phyloP scores from a whole-genome alignment of 2,888 invertebrate genomes.

The Lamellibrachia columna region DNA sequence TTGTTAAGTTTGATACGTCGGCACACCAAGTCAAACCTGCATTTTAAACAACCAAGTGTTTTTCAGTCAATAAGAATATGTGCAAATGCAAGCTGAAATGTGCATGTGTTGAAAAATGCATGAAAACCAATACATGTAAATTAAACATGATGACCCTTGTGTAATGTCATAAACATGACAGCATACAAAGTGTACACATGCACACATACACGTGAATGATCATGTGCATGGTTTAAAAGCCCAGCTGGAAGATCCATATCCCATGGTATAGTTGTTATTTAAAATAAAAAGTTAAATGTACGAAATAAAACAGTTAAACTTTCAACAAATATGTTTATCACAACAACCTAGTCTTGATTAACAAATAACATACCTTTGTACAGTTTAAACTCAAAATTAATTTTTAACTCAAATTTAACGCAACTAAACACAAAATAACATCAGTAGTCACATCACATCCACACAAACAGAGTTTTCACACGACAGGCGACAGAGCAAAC shows the following conservation, averaged over 20 bases:
- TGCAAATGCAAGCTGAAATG: neutral
- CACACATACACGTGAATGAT: neutral
- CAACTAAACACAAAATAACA: neutral
- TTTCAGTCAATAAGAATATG: neutral
- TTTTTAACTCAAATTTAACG: neutral
- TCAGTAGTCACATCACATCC: neutral
- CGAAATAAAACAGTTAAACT: neutral
- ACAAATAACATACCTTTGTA: neutral
- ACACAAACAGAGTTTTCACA: neutral
- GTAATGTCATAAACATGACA: neutral
- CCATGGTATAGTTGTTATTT: neutral
- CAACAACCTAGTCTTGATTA: neutral
- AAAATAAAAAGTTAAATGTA: neutral
- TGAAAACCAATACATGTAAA: neutral
- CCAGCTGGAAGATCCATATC: neutral
- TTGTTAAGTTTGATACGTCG: neutral
- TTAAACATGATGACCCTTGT: neutral
- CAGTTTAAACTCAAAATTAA: neutral
- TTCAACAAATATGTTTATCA: neutral
- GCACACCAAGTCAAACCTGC: neutral
- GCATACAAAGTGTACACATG: neutral
- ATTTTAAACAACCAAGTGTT: neutral
- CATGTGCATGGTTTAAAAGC: neutral
- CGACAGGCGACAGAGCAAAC: neutral
- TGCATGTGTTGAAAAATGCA: neutral